Evolutionary conservation across 1,140 invertebrate genomes (phyloP), one percentile per base, ranked within the genome.

Genomic region (Drosophila tristis): DNA sequence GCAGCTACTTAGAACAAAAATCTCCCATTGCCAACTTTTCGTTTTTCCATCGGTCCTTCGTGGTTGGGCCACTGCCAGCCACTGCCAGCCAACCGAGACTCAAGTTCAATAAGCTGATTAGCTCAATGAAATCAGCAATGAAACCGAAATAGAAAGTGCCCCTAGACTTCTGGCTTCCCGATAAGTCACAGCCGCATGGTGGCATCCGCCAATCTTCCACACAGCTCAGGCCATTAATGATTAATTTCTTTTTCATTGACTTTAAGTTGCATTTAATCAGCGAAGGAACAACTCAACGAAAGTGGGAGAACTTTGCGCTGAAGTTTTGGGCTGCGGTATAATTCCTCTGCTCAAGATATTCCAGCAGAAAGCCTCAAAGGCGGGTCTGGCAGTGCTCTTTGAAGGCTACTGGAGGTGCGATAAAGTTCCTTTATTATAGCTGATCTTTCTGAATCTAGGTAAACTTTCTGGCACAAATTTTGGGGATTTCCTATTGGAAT

Each of bases 61-160:
- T 16, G 44, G 11, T 62, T 49, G 51, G 11, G 35, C 59, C 39
- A 13, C 8, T 50, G 26, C 42, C n/a, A 20, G 54, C 31, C 31
- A 45, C 51, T 45, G 53, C 35, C 50, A 50, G 42, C 16, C 56
- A 61, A 61, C 53, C 59, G 70, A 71, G 55, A 53, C 80, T 77
- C 64, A 81, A 85, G 78, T 74, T 86, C 82, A 86, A 85, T 85
- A 85, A 85, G 80, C 80, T 80, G 80, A 85, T 85, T 86, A 87
- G 74, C 80, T 76, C 67, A 85, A 81, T 77, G 78, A 86, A 85
- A 80, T 80, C 80, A 80, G 73, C 76, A 85, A 68, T 68, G 72
- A 55, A 72, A 81, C 61, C 49, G 31, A 79, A 55, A 57, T 68
- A 56, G 54, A 77, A 77, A 77, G 74, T 68, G 73, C 62, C 59